A percentile compares a stretch with the other conserved stretches of the same genome.
Conservation (phyloP, 2,797 vertebrate genomes). For the Eleutherodactylus coqui region DNA sequence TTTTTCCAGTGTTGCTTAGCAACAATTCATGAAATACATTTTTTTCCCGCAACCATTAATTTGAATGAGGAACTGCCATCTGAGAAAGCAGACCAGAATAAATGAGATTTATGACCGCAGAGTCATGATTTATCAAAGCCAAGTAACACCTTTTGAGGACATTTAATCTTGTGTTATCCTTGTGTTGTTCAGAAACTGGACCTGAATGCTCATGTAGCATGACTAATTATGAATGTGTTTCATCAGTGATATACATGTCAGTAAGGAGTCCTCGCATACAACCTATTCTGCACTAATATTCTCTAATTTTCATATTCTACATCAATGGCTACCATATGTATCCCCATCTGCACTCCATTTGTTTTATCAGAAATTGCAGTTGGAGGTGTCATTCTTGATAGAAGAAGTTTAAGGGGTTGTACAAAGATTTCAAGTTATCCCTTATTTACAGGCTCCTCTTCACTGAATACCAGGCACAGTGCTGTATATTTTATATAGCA, state of each 20-base stretch:
- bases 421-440: too few relatives aligned
- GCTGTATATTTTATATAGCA: too few relatives aligned
- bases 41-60: too few relatives aligned
- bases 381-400: neutral
- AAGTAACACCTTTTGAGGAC: neutral
- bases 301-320: neutral
- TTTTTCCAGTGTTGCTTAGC: too few relatives aligned
- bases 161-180: neutral
- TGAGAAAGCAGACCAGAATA: too few relatives aligned
- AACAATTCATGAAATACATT: too few relatives aligned
- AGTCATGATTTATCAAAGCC: neutral
- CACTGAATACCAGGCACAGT: too few relatives aligned
- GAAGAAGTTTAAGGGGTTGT: too few relatives aligned
- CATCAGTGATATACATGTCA: neutral
- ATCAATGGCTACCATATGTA: neutral
- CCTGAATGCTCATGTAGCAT: slow-evolving; percentile 7
- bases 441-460: too few relatives aligned
- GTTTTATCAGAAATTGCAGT: neutral
- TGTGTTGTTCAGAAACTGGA: neutral
- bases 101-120: too few relatives aligned
- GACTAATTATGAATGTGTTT: neutral
- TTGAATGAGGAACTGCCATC: too few relatives aligned
- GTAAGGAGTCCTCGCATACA: neutral
- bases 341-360: neutral
- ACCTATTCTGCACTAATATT: neutral